These are phyloP conservation scores for Diadumene lineata DNA, from an alignment of 92 coral and sea anemone species.

Conservation along the genomic window DNA sequence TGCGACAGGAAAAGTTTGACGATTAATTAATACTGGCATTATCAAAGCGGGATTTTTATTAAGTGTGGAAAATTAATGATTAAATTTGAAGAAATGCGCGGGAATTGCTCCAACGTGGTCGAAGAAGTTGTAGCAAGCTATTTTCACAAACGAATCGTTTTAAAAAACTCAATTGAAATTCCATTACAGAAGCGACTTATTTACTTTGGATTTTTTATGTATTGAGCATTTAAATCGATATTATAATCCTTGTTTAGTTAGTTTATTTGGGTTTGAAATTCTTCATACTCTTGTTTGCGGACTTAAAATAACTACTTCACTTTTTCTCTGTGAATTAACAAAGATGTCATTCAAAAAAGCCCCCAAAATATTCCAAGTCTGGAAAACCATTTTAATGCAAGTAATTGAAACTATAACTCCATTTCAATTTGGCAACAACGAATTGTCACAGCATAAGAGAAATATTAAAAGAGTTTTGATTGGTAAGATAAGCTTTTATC, in stretches of 20 bases:
- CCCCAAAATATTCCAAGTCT: too few relatives aligned
- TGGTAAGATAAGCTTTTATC: too few relatives aligned
- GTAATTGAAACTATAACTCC: too few relatives aligned
- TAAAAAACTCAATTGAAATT: not conserved
- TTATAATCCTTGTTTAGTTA: conserved; percentile 11
- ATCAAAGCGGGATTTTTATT: not conserved
- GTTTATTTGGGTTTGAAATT: conserved; percentile 15
- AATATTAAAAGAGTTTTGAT: too few relatives aligned
- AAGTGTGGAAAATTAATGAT: not conserved
- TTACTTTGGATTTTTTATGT: not conserved
- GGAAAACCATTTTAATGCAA: too few relatives aligned
- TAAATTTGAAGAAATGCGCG: not conserved
- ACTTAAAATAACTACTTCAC: not conserved
- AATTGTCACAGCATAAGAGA: too few relatives aligned
- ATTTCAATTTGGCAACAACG: too few relatives aligned
- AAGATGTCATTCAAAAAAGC: too few relatives aligned
- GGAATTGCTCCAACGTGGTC: not conserved
- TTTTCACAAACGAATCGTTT: too few relatives aligned
- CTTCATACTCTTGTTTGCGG: conserved; percentile 2
- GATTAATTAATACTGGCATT: not conserved
- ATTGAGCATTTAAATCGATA: not conserved
- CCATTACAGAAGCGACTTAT: too few relatives aligned
- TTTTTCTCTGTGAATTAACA: not conserved
- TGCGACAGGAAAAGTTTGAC: too few relatives aligned
- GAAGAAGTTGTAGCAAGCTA: too few relatives aligned